phyloP scores from a whole-genome alignment of 2,797 vertebrate genomes.

The Labroides dimidiatus region DNA sequence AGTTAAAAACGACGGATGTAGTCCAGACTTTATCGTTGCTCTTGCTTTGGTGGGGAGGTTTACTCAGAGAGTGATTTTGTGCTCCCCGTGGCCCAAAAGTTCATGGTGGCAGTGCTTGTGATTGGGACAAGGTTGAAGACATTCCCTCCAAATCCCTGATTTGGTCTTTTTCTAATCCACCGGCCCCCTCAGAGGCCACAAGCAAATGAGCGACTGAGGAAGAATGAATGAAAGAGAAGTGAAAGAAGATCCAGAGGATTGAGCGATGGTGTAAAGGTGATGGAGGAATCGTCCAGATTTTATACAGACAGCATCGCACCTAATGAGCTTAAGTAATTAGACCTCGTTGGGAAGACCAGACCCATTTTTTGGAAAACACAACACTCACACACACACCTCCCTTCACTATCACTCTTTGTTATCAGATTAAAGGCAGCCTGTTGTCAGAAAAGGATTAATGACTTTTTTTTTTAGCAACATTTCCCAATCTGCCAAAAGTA shows the following conservation, averaged over 20 bases:
- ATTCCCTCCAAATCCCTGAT: constrained; percentile 20
- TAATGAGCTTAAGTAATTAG: constrained; percentile 61
- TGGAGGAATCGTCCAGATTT: constrained; percentile 6
- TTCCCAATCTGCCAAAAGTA: constrained; percentile 10
- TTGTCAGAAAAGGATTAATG: constrained; percentile 40
- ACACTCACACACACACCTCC: constrained; percentile 5
- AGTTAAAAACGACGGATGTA: neutral
- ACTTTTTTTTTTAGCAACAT: constrained; percentile 34
- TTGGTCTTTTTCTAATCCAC: constrained; percentile 39
- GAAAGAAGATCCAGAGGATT: constrained; percentile 3
- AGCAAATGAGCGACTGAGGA: constrained; percentile 1
- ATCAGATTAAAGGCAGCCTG: constrained; percentile 45
- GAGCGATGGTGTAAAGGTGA: constrained; percentile 2
- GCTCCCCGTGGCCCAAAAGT: constrained; percentile 26
- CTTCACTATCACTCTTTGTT: constrained; percentile 41
- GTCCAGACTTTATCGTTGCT: constrained; percentile 19
- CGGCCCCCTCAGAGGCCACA: constrained; percentile 11
- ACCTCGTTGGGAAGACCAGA: constrained; percentile 61
- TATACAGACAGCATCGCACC: constrained; percentile 46
- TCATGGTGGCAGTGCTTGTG: constrained; percentile 21
- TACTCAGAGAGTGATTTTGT: constrained; percentile 34
- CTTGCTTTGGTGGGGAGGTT: constrained; percentile 15
- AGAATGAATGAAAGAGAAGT: constrained; percentile 3
- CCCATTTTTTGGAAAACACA: constrained; percentile 40
- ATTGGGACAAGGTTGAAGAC: constrained; percentile 36